Evolutionary conservation across 2,113 vertebrate genomes (phyloP), one percentile per base, ranked within the genome.

Genomic region (Cnemophilus loriae): DNA sequence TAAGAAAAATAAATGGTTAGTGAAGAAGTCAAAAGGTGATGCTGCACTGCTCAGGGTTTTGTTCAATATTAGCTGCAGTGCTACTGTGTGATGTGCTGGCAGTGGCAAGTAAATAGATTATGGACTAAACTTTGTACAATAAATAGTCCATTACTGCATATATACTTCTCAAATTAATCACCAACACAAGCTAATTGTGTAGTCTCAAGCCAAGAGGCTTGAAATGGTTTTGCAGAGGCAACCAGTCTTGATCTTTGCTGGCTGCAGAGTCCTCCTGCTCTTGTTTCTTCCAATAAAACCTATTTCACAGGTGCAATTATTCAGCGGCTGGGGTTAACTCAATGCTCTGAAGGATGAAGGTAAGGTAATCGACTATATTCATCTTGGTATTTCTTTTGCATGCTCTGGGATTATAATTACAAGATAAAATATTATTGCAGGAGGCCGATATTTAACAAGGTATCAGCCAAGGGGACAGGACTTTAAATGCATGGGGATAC

Each of bases 341-440:
- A 70, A 7, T 39, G 85, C 69, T 96, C 85, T 94, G 81, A 97
- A 95, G 80, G 90, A 95, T 88, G 89, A 94, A 96, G 76, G 78
- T 55, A 91, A 95, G 85, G 78, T 96, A 97, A 97, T 93, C 13
- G n/a, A 47, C 53, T 61, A 46, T 86, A 96, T 97, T 97, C 55
- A 96, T 97, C 94, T 96, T 78, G 64, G 22, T 18, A 35, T 78
- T 87, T 93, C 84, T 74, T 93, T 87, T 82, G 33, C 69, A 60
- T 65, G 83, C 67, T 80, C 65, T 53, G 35, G 20, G 77, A 57
- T 97, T 93, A 89, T 79, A 97, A 96, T 91, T 79, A 83, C 11
- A 50, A 70, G 57, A 35, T 73, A 80, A 94, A 95, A 76, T 84
- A 73, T 89, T 82, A 49, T 27, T 30, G 8, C 73, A 71, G 56